These are phyloP conservation scores for Cantharis nigra DNA, from an alignment of 2,888 invertebrate species.

Conservation along the genomic window DNA sequence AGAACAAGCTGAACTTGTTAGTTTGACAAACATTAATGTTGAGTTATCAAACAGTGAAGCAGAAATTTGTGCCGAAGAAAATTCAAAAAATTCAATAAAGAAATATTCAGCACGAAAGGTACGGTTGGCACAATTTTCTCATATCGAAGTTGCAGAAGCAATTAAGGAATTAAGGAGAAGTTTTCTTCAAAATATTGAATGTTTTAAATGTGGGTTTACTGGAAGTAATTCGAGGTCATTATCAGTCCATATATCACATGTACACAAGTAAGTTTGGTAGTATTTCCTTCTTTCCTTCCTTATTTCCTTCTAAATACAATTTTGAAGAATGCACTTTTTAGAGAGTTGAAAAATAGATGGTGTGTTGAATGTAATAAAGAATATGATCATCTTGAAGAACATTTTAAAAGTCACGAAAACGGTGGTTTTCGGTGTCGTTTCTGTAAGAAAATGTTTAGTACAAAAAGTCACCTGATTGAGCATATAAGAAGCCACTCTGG, in stretches of 20 bases:
- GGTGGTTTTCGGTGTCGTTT: conserved; percentile 43
- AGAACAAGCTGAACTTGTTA: neutral
- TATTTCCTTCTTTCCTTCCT: no score
- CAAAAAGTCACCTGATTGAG: conserved; percentile 44
- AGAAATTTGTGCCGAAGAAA: neutral
- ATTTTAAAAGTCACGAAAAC: conserved; percentile 35
- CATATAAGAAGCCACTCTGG: conserved; percentile 45
- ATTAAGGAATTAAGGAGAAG: conserved; percentile 36
- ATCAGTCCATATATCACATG: conserved; percentile 44
- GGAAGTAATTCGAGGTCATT: conserved; percentile 40
- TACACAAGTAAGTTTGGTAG: conserved; percentile 43
- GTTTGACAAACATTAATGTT: neutral
- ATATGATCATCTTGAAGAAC: conserved; percentile 38
- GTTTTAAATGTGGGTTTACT: conserved; percentile 42
- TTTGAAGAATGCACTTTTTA: conserved; percentile 24
- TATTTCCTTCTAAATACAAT: neutral
- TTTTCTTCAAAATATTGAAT: conserved; percentile 37
- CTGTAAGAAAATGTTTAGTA: conserved; percentile 40
- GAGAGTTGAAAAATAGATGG: conserved; percentile 44
- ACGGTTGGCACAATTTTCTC: conserved; percentile 35
- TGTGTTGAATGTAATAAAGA: conserved; percentile 44
- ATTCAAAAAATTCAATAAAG: neutral
- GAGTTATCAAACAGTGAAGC: neutral
- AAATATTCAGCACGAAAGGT: conserved; percentile 18
- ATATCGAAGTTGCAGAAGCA: conserved; percentile 39